Conservation (phyloP, 2,113 vertebrate species). For the Leptodactylus fuscus region DNA sequence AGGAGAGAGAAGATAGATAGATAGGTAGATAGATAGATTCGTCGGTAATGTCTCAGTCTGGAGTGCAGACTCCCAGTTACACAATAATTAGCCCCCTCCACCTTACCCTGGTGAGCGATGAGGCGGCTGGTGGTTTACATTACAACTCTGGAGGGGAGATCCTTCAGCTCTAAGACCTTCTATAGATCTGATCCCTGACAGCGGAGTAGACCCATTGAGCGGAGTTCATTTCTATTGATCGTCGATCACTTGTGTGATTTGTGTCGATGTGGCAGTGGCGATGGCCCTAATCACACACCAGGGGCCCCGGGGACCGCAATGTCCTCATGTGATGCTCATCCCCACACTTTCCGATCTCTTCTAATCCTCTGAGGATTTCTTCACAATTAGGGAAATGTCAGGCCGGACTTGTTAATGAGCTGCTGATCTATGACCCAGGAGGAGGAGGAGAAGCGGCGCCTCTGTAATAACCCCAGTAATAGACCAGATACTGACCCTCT, state of each 20-base stretch:
- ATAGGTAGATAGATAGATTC: too few species aligned
- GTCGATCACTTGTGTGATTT: neutral
- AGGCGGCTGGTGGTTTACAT: too few species aligned
- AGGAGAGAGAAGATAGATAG: too few species aligned
- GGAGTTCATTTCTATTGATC: neutral
- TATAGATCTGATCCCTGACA: neutral
- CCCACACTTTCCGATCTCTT: neutral
- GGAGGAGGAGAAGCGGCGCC: neutral
- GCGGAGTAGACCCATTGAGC: too few species aligned
- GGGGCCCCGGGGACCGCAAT: too few species aligned
- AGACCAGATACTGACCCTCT: conserved; percentile 1
- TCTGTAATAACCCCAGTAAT: neutral
- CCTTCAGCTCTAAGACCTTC: too few species aligned
- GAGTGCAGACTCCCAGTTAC: too few species aligned
- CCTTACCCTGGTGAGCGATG: too few species aligned
- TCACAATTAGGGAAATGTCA: conserved; percentile 37
- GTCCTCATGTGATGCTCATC: neutral
- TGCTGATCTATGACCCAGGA: neutral
- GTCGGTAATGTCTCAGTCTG: too few species aligned
- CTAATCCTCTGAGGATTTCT: conserved; percentile 11
- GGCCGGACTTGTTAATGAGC: neutral
- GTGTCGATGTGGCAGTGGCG: neutral
- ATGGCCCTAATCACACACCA: neutral
- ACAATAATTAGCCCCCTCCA: too few species aligned
- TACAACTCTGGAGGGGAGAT: neutral